Conservation (phyloP, 1,140 invertebrate genomes). For the Aplysia californica region DNA sequence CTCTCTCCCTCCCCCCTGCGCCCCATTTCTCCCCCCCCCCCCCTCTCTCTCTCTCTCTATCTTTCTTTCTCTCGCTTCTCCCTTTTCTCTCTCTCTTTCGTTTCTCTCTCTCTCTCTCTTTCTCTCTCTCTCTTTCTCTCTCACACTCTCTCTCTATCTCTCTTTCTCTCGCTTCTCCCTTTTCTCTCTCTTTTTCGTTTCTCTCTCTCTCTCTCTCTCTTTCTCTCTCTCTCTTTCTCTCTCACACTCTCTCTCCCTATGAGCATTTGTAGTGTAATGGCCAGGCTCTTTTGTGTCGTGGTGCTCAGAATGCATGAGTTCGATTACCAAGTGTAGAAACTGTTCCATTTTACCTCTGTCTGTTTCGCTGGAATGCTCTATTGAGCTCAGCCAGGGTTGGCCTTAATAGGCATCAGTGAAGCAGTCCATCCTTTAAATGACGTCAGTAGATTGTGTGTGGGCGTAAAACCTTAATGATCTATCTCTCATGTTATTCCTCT, state of each 20-base stretch:
- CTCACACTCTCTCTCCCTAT: neutral
- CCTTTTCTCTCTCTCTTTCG: neutral
- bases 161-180: neutral
- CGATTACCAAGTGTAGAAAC: too few relatives aligned
- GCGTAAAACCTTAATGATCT: too few relatives aligned
- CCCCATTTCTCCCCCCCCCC: constrained; percentile 47
- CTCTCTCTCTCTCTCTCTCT: neutral
- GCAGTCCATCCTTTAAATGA: too few relatives aligned
- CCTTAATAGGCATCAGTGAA: too few relatives aligned
- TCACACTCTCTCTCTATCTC: neutral
- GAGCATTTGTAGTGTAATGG: too few relatives aligned
- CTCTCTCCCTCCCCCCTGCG: constrained; percentile 51
- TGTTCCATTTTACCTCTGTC: too few relatives aligned
- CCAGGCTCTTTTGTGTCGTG: too few relatives aligned
- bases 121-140: neutral
- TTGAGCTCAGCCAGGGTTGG: too few relatives aligned
- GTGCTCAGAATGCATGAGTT: too few relatives aligned
- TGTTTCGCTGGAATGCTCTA: too few relatives aligned
- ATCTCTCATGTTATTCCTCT: neutral
- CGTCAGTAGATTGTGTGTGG: too few relatives aligned
- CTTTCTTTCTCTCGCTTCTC: neutral
- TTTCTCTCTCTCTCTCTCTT: neutral
- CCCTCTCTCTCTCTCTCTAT: neutral
- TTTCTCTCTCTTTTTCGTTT: neutral
- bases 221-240: neutral